Evolutionary conservation across 2,113 vertebrate genomes (phyloP), one percentile per base, ranked within the genome.

Genomic region (Chlorodrepanis virens): DNA sequence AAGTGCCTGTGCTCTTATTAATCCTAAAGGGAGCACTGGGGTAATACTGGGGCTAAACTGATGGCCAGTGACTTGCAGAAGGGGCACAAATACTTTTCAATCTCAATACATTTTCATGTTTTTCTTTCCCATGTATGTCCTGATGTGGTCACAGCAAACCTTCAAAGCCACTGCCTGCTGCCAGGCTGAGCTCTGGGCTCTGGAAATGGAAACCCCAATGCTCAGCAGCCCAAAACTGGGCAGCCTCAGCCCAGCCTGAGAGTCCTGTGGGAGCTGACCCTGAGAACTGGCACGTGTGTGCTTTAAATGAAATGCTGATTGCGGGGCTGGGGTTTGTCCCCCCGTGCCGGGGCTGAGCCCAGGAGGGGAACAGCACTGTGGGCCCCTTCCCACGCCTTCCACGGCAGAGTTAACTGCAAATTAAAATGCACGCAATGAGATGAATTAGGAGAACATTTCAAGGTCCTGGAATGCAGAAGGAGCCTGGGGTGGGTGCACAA

Each of bases 391-490:
- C 76, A 10, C 1, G 63, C 49, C 12, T 28, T 35, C 90, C 69
- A 3, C 6, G 39, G 82, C 83, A 90, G 50, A 84, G 84, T 19
- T 68, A 60, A 94, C 17, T 82, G 87, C 91, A 75, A 83, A 87
- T 90, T 47, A 59, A 77, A 83, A 47, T 49, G 56, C 64, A 40
- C 27, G 27, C 45, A 89, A 92, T 87, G 93, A 71, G 82, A 92
- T 95, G 90, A 90, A 95, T 96, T 87, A 96, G 12, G 27, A 39
- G 79, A 35, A 52, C 94, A 74, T 70, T 83, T 75, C 79, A 52
- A 92, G 93, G 90, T 80, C 59, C 68, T 88, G 85, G 63, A 74
- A 80, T 8, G 17, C 87, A 88, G 92, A 15, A 75, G 60, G 15
- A 56, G 85, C 88, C 3, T 1, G 8, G 84, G 90, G 56, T 44